Evolutionary conservation across 2,888 invertebrate species (phyloP), one percentile per base, ranked within the genome.

Genomic region (Drosophila nr. medialis): DNA sequence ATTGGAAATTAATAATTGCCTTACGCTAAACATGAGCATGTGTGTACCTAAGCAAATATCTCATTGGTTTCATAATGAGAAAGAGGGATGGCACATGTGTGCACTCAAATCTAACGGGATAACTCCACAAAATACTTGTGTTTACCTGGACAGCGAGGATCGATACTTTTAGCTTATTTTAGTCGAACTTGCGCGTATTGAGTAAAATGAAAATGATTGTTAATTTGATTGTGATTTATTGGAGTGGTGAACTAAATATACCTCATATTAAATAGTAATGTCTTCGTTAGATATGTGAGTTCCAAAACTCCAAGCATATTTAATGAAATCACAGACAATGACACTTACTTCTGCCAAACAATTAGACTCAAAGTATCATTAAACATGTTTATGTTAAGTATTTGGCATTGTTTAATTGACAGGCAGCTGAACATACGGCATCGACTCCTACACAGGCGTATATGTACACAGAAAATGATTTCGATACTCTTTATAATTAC

Each of bases 351-450:
- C 36, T 34, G 40, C 50, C 27, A 54, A 60, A 42, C 50, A 34
- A 59, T 55, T 51, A 15, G 18, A 34, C 30, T 13, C 10, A 32
- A 56, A 48, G 51, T 42, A 58, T 38, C 63, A 54, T 54, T 56
- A 48, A 60, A 62, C 29, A 38, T 79, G 62, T 77, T 77, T 79
- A 79, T 55, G 3, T 51, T 68, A 30, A 64, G 59, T 40, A 42
- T n/a, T 54, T 10, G 34, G 34, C 18, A 58, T 51, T 64, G 61
- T 60, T 76, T 66, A 42, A 40, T 54, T 64, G 69, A 69, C 49
- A 63, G 21, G 21, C 15, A 18, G 42, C 21, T 21, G 42, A 42
- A 42, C 42, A 21, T 6, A 42, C 21, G 21, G 21, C 42, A 21
- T 42, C 21, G 21, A 42, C 2, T 21, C 21, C 11, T 11, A 42